These are phyloP conservation scores for Equus quagga DNA, from an alignment of 2,113 vertebrate genomes.

Conservation along the genomic window DNA sequence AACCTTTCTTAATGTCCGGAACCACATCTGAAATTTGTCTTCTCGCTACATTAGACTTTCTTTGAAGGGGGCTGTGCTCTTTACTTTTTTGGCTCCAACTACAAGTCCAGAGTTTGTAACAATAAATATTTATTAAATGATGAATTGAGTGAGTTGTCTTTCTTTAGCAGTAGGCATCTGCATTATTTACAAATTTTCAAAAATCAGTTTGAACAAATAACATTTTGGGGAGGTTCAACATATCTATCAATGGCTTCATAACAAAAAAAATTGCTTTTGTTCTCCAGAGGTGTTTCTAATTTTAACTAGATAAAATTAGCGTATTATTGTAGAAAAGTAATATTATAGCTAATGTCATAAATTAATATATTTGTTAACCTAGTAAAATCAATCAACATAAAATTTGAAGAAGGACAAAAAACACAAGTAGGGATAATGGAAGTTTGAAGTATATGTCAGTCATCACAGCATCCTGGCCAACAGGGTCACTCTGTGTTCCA, in stretches of 20 bases:
- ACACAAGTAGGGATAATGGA: background rate
- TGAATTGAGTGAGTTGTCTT: background rate
- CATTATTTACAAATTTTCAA: background rate
- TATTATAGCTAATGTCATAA: background rate
- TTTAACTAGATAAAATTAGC: background rate
- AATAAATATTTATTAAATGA: background rate
- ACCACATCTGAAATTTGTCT: background rate
- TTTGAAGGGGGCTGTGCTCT: background rate
- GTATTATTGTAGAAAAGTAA: background rate
- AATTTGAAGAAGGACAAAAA: background rate
- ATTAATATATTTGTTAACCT: background rate
- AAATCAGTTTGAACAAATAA: background rate
- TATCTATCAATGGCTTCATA: background rate
- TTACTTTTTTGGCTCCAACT: background rate
- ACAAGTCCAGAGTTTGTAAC: background rate
- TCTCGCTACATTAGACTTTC: background rate
- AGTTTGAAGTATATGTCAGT: background rate
- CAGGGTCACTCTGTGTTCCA: too few species aligned
- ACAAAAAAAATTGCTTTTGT: background rate
- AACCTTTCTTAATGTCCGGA: background rate
- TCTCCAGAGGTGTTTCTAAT: background rate
- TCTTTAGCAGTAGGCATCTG: background rate
- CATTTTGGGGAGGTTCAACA: background rate
- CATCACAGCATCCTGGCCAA: background rate
- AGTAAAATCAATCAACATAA: background rate